Evolutionary conservation across 2,888 invertebrate genomes (phyloP).

Genomic region (Nomada goodeniana): DNA sequence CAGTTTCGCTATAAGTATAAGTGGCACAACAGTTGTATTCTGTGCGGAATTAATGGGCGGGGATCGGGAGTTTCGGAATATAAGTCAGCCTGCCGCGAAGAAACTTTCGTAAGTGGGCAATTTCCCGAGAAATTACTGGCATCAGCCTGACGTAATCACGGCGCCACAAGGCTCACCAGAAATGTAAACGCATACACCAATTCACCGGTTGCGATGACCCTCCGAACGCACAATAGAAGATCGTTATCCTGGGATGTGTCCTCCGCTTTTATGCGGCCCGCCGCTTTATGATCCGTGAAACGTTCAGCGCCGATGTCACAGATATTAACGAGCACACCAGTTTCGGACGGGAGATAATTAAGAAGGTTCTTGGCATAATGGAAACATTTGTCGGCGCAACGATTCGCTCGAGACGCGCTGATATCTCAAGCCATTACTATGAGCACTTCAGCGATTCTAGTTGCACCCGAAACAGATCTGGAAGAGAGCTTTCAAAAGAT

Average conservation of each 20-base stretch:
- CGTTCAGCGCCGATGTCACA: constrained; percentile 6
- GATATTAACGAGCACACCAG: constrained; percentile 11
- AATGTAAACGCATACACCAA: constrained; percentile 69
- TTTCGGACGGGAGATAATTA: constrained; percentile 13
- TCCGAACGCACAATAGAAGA: constrained; percentile 49
- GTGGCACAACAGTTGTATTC: not conserved
- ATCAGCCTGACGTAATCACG: constrained; percentile 78
- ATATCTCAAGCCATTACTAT: not conserved
- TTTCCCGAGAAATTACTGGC: constrained; percentile 76
- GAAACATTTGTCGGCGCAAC: not conserved
- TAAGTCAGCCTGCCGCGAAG: constrained; percentile 63
- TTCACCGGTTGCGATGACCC: constrained; percentile 57
- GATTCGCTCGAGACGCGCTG: not conserved
- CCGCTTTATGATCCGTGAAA: constrained; percentile 49
- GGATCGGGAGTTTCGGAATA: constrained; percentile 66
- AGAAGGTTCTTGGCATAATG: not conserved
- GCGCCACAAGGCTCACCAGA: constrained; percentile 61
- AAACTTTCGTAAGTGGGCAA: constrained; percentile 73
- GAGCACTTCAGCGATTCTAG: not conserved
- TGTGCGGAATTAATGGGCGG: constrained; percentile 20
- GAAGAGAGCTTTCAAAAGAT: too few species aligned
- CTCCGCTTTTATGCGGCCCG: constrained; percentile 3
- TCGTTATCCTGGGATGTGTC: constrained; percentile 47
- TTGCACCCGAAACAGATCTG: too few species aligned
- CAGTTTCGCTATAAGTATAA: too few species aligned